phyloP scores from a whole-genome alignment of 1,140 invertebrate species.

The Lucilia cuprina region DNA sequence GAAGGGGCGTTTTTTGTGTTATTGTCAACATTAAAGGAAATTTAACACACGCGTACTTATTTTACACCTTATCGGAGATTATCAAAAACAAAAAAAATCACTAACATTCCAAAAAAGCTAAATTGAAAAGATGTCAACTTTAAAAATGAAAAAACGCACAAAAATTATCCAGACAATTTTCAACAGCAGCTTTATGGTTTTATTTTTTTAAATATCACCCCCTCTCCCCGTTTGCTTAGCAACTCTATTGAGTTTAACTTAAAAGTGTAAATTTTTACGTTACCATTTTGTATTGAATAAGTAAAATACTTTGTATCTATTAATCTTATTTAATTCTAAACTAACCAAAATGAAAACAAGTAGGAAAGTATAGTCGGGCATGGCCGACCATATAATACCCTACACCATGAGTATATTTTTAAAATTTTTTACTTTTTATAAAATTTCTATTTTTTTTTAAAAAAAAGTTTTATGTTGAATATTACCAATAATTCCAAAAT shows the following conservation, averaged over 20 bases:
- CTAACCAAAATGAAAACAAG: too few relatives aligned
- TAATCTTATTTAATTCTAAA: constrained; percentile 11
- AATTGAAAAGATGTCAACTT: not conserved
- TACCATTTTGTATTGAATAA: not conserved
- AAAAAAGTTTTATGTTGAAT: too few relatives aligned
- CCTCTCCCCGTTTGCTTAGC: not conserved
- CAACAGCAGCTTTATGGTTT: not conserved
- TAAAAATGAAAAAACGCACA: not conserved
- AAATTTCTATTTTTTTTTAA: too few relatives aligned
- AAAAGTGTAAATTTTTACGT: not conserved
- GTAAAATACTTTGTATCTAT: not conserved
- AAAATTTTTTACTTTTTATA: too few relatives aligned
- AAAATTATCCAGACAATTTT: not conserved
- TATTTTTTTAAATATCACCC: too few relatives aligned
- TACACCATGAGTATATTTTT: too few relatives aligned
- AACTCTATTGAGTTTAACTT: not conserved
- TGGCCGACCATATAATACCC: too few relatives aligned
- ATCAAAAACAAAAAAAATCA: not conserved
- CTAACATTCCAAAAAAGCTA: not conserved
- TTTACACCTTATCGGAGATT: not conserved
- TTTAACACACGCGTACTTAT: not conserved
- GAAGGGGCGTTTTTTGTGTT: not conserved
- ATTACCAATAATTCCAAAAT: too few relatives aligned
- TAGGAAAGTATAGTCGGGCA: too few relatives aligned
- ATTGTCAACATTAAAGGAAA: not conserved